Percentiles rank a stretch among this genome's conserved stretches.
phyloP scores from a whole-genome alignment of 2,888 invertebrate species.

The Sminthurides aquaticus region DNA sequence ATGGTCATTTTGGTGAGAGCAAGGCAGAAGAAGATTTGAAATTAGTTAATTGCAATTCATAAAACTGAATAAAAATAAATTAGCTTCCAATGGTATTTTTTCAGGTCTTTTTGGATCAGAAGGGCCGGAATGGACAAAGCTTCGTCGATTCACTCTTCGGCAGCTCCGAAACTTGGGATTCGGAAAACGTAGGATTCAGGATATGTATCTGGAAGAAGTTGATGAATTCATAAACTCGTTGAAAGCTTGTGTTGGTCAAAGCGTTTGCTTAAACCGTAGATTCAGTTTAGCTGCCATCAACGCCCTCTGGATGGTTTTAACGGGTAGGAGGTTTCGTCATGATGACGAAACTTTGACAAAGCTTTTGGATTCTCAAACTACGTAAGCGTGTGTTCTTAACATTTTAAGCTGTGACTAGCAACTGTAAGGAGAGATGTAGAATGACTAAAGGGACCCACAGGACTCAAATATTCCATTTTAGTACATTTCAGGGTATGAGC shows the following conservation, averaged over 20 bases:
- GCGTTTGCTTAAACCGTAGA: conserved; percentile 19
- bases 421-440: too few relatives aligned
- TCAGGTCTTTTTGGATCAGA: conserved; percentile 25
- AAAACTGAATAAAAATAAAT: too few relatives aligned
- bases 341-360: neutral
- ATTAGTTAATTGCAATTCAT: too few relatives aligned
- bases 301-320: conserved; percentile 22
- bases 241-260: conserved; percentile 14
- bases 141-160: conserved; percentile 23
- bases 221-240: conserved; percentile 15
- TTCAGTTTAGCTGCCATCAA: conserved; percentile 25
- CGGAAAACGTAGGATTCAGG: conserved; percentile 19
- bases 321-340: conserved; percentile 23
- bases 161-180: conserved; percentile 26
- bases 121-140: conserved; percentile 22
- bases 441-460: too few relatives aligned
- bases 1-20: neutral
- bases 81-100: too few relatives aligned
- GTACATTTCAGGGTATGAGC: neutral
- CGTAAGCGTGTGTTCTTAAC: too few relatives aligned
- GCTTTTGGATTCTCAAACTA: too few relatives aligned
- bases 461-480: too few relatives aligned
- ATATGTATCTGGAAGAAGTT: conserved; percentile 21
- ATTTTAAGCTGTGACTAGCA: too few relatives aligned
- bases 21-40: too few relatives aligned